Conservation (phyloP, 2,888 invertebrate genomes). For the Yponomeuta sedellus region DNA sequence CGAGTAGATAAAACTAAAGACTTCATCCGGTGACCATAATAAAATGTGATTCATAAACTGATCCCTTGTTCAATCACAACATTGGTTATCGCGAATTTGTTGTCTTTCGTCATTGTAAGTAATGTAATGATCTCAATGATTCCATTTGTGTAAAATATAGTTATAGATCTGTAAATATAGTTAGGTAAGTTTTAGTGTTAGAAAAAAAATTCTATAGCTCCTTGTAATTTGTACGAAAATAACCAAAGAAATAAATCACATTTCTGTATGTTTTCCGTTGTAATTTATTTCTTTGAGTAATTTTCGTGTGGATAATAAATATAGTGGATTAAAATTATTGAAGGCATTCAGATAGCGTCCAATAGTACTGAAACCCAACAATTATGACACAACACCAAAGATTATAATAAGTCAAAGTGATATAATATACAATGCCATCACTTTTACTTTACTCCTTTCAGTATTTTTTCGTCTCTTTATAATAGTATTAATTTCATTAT, state of each 20-base stretch:
- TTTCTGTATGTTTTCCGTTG: slow-evolving; percentile 13
- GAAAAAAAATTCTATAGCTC: slow-evolving; percentile 31
- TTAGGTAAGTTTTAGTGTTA: slow-evolving; percentile 38
- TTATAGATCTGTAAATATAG: slow-evolving; percentile 60
- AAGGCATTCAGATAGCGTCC: slow-evolving; percentile 65
- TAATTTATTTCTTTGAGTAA: slow-evolving; percentile 8
- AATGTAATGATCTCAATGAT: slow-evolving; percentile 74
- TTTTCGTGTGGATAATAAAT: slow-evolving; percentile 35
- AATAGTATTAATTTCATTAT: slow-evolving; percentile 24
- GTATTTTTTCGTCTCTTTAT: slow-evolving; percentile 61
- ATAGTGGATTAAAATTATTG: slow-evolving; percentile 31
- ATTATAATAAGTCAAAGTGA: slow-evolving; percentile 61
- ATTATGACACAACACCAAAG: slow-evolving; percentile 72
- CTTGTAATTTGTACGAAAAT: slow-evolving; percentile 39
- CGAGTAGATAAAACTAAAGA: slow-evolving; percentile 41
- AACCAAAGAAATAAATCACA: slow-evolving; percentile 20
- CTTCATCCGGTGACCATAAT: slow-evolving; percentile 28
- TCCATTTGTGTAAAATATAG: slow-evolving; percentile 70
- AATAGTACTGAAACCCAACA: slow-evolving; percentile 56
- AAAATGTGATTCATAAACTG: neutral
- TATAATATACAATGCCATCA: slow-evolving; percentile 56
- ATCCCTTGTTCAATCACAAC: no score
- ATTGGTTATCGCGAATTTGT: slow-evolving; percentile 22
- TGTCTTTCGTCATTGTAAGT: slow-evolving; percentile 53
- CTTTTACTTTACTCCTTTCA: slow-evolving; percentile 39